These are phyloP conservation scores for Sebastes variabilis DNA, from an alignment of 2,797 vertebrate species.

Conservation along the genomic window DNA sequence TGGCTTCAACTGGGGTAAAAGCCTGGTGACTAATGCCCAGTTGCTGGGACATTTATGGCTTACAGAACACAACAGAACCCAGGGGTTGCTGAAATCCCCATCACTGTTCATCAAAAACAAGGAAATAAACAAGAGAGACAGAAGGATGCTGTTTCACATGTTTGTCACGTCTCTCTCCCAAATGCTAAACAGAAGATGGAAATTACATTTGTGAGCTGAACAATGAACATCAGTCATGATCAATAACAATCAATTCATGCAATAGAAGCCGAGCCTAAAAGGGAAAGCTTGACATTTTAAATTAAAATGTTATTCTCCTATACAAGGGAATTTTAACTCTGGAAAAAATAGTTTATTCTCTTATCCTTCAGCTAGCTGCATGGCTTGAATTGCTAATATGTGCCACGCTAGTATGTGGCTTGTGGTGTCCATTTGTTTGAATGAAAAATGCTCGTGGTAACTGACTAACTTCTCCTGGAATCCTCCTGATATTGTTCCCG, in stretches of 20 bases:
- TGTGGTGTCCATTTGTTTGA: not conserved
- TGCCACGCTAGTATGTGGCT: not conserved
- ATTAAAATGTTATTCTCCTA: constrained; percentile 65
- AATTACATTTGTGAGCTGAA: constrained; percentile 71
- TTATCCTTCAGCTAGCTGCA: constrained; percentile 5
- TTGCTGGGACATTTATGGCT: not conserved
- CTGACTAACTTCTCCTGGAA: not conserved
- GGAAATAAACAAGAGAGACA: constrained; percentile 34
- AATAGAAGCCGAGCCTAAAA: constrained; percentile 49
- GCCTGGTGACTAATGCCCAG: constrained; percentile 8
- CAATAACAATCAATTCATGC: constrained; percentile 74
- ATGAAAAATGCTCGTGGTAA: not conserved
- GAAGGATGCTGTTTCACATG: constrained; percentile 28
- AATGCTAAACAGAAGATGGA: constrained; percentile 73
- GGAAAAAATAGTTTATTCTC: not conserved
- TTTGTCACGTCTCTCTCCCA: constrained; percentile 51
- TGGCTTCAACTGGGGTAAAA: constrained; percentile 27
- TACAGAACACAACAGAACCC: constrained; percentile 6
- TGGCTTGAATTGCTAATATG: constrained; percentile 28
- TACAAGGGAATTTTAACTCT: constrained; percentile 29
- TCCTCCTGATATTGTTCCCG: not conserved
- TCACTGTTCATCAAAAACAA: constrained; percentile 32
- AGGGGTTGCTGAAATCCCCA: constrained; percentile 4
- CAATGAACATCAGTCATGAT: constrained; percentile 76
- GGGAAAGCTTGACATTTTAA: constrained; percentile 67